Evolutionary conservation across 1,140 invertebrate species (phyloP).

Genomic region (Protaetia brevitarsis): DNA sequence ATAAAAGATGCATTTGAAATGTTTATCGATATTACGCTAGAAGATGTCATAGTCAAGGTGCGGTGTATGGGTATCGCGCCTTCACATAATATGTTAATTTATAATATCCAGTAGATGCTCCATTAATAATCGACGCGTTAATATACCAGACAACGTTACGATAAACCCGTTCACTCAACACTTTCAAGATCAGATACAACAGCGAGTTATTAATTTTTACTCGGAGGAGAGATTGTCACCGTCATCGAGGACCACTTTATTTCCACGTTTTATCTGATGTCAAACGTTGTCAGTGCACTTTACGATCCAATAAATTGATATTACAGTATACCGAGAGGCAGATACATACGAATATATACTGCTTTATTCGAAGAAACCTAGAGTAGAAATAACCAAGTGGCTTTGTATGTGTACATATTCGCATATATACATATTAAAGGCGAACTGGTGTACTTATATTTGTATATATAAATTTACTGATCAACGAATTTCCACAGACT

Average conservation of each 20-base stretch:
- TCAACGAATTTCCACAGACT: too few species aligned
- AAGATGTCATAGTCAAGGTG: not conserved
- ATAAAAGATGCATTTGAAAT: not conserved
- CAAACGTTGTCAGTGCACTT: not conserved
- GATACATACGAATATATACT: not conserved
- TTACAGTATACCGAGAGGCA: slow-evolving; percentile 18
- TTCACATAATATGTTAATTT: slow-evolving; percentile 36
- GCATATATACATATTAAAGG: too few species aligned
- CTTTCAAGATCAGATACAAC: slow-evolving; percentile 31
- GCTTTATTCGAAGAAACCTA: too few species aligned
- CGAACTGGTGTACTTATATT: too few species aligned
- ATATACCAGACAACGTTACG: slow-evolving; percentile 23
- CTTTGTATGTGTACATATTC: too few species aligned
- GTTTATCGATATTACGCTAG: not conserved
- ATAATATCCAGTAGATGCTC: slow-evolving; percentile 25
- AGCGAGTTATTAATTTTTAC: slow-evolving; percentile 20
- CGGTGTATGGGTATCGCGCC: not conserved
- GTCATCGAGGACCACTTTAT: not conserved
- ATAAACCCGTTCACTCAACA: slow-evolving; percentile 32
- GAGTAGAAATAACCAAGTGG: too few species aligned
- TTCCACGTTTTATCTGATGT: not conserved
- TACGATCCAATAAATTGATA: slow-evolving; percentile 4
- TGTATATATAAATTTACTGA: too few species aligned
- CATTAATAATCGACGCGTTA: slow-evolving; percentile 37
- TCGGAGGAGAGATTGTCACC: slow-evolving; percentile 4